phyloP scores from a whole-genome alignment of 2,888 invertebrate species.

The Panzeria rudis region DNA sequence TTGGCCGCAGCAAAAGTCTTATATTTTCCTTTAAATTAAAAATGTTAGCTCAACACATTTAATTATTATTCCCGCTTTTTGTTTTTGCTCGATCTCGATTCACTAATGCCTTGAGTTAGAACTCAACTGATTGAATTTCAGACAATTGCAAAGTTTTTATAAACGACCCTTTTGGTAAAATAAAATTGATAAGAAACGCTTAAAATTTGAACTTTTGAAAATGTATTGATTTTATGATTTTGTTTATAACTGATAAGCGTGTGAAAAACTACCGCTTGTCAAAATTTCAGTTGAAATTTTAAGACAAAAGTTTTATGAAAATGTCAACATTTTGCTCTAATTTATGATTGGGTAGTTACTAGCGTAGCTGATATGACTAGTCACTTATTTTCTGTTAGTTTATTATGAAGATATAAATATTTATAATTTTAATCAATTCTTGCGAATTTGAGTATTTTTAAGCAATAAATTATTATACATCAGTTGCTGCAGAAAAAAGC shows the following conservation, averaged over 20 bases:
- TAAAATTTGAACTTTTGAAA: conserved; percentile 18
- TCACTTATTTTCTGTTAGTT: conserved; percentile 3
- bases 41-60: background rate
- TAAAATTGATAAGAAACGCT: conserved; percentile 35
- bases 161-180: background rate
- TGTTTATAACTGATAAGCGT: conserved; percentile 8
- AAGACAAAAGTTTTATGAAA: background rate
- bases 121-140: conserved; percentile 27
- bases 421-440: background rate
- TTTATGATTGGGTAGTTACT: conserved; percentile 19
- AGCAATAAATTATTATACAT: background rate
- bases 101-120: conserved; percentile 2
- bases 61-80: background rate
- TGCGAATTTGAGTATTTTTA: background rate
- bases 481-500: too few relatives aligned
- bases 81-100: background rate
- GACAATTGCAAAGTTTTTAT: conserved; percentile 46
- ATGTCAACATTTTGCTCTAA: conserved; percentile 4
- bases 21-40: background rate
- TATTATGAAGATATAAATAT: background rate
- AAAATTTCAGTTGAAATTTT: background rate
- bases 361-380: background rate
- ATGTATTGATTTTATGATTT: background rate
- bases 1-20: conserved; percentile 14
- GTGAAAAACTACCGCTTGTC: conserved; percentile 12